Conservation (phyloP, 2,888 invertebrate genomes). For the Glaucopsyche alexis region DNA sequence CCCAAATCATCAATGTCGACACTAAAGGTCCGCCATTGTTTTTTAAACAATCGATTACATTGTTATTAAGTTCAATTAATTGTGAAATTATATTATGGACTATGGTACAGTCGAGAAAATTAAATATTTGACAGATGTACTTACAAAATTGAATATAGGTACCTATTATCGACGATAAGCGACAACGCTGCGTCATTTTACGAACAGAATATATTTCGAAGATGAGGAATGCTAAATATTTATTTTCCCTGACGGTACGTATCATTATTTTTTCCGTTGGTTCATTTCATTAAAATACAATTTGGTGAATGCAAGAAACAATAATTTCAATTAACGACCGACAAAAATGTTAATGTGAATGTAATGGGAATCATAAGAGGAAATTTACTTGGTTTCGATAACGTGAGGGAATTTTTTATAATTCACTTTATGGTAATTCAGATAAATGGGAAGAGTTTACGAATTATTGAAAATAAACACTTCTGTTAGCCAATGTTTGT, state of each 20-base stretch:
- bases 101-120: background rate
- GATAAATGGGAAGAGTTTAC: no score
- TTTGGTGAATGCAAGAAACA: constrained; percentile 14
- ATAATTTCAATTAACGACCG: background rate
- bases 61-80: background rate
- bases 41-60: background rate
- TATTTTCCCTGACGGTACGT: no score
- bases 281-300: constrained; percentile 15
- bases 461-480: no score
- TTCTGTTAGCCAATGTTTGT: no score
- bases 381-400: background rate
- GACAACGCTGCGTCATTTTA: no score
- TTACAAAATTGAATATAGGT: no score
- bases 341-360: constrained; percentile 7
- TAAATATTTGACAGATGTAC: no score
- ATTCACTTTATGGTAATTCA: background rate
- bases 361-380: background rate
- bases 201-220: no score
- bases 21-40: background rate
- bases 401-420: background rate
- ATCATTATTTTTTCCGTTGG: background rate
- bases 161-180: no score
- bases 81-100: background rate
- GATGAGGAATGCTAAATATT: no score
- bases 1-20: background rate